Evolutionary conservation across 2,113 vertebrate genomes (phyloP).

Genomic region (Cromileptes altivelis): DNA sequence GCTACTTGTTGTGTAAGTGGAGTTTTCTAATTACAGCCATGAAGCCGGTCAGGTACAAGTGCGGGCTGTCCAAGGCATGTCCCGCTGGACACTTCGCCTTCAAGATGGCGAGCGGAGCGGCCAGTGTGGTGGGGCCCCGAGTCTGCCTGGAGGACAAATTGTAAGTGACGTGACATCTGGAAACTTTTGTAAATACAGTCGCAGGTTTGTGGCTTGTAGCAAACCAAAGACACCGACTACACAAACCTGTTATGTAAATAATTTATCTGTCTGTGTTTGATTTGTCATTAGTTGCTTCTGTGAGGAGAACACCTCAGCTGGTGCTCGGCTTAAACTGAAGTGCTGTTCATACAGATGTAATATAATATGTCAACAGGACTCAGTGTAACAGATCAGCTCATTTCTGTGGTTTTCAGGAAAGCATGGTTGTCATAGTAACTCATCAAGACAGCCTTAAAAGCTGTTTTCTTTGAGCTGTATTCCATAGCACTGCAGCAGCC

Average conservation of each 20-base stretch:
- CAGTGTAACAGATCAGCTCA: too few relatives aligned
- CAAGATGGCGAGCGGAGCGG: constrained; percentile 97
- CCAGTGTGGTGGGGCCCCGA: constrained; percentile 95
- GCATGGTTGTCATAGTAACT: too few relatives aligned
- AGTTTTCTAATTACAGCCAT: constrained; percentile 81
- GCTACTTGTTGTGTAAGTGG: not conserved
- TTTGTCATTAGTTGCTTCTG: not conserved
- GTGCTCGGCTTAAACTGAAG: not conserved
- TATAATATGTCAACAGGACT: too few relatives aligned
- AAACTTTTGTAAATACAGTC: not conserved
- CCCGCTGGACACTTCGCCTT: constrained; percentile 93
- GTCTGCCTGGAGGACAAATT: constrained; percentile 95
- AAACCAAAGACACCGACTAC: too few relatives aligned
- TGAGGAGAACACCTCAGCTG: not conserved
- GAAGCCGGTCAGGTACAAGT: constrained; percentile 88
- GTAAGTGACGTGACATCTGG: constrained; percentile 81
- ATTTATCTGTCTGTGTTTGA: not conserved
- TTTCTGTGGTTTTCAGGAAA: too few relatives aligned
- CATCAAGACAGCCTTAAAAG: too few relatives aligned
- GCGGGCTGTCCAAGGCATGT: constrained; percentile 92
- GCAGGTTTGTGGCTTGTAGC: not conserved
- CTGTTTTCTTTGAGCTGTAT: too few relatives aligned
- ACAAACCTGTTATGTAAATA: not conserved
- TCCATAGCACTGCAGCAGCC: too few relatives aligned
- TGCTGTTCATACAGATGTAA: too few relatives aligned